Percentiles rank a stretch among this genome's conserved stretches.
Evolutionary conservation across 2,797 vertebrate species (phyloP).

Genomic region (Sebastes vulpes): DNA sequence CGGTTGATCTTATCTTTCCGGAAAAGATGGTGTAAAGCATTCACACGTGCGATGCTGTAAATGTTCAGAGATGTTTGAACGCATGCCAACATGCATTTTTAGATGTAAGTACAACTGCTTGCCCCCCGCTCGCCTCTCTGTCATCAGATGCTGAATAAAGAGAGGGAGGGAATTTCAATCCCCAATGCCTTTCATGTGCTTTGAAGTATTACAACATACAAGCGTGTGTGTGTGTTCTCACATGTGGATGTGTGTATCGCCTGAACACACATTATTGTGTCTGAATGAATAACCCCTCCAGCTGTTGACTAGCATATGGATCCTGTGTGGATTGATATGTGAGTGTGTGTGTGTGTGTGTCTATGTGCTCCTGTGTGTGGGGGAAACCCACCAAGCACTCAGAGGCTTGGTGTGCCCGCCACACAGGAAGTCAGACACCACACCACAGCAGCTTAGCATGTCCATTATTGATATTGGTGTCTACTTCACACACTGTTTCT

Average conservation of each 20-base stretch:
- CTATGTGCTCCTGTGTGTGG: constrained; percentile 3
- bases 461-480: not conserved
- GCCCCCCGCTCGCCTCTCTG: constrained; percentile 34
- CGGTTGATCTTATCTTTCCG: constrained; percentile 56
- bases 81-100: constrained; percentile 61
- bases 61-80: constrained; percentile 63
- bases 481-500: not conserved
- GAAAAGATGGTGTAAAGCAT: constrained; percentile 52
- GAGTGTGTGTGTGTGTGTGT: constrained; percentile 33
- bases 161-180: constrained; percentile 64
- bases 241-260: constrained; percentile 48
- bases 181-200: constrained; percentile 67
- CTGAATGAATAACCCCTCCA: constrained; percentile 63
- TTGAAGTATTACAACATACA: constrained; percentile 66
- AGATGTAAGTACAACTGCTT: constrained; percentile 59
- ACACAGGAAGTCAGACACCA: constrained; percentile 35
- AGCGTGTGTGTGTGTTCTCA: constrained; percentile 29
- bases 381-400: constrained; percentile 43
- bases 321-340: constrained; percentile 51
- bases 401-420: constrained; percentile 10
- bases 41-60: constrained; percentile 47
- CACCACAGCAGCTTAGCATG: not conserved
- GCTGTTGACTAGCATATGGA: constrained; percentile 71
- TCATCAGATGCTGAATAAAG: constrained; percentile 69
- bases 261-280: constrained; percentile 39